These are phyloP conservation scores for Furcula furcula DNA, from an alignment of 2,888 invertebrate genomes.

Conservation along the genomic window DNA sequence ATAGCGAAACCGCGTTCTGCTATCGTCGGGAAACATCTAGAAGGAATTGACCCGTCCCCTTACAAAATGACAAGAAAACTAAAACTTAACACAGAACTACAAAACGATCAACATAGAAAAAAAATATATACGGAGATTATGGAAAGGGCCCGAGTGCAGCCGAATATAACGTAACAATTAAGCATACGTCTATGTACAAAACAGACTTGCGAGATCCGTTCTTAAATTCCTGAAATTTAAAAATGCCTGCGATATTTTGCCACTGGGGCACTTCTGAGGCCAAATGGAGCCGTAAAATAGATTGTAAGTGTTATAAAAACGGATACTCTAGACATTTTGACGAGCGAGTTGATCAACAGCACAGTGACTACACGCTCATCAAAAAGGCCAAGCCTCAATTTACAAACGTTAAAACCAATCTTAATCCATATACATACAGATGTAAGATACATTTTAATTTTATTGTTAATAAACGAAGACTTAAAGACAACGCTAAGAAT, in stretches of 20 bases:
- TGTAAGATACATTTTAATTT: conserved; percentile 18
- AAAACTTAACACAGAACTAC: conserved; percentile 68
- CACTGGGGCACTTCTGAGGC: too few relatives aligned
- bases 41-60: conserved; percentile 73
- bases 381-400: conserved; percentile 16
- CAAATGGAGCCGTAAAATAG: too few relatives aligned
- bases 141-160: conserved; percentile 49
- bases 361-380: not conserved
- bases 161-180: conserved; percentile 25
- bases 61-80: conserved; percentile 53
- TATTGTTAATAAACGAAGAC: conserved; percentile 14
- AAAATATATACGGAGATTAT: conserved; percentile 47
- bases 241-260: too few relatives aligned
- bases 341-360: not conserved
- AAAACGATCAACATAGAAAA: conserved; percentile 59
- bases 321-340: too few relatives aligned
- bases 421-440: conserved; percentile 22
- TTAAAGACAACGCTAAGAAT: conserved; percentile 30
- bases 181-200: conserved; percentile 33
- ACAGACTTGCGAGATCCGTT: conserved; percentile 17
- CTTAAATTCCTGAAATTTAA: conserved; percentile 4
- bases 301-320: too few relatives aligned
- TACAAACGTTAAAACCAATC: conserved; percentile 16
- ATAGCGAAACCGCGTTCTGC: conserved; percentile 42
- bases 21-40: conserved; percentile 25